Conservation (phyloP, 2,888 invertebrate species). For the Drosophila recens region DNA sequence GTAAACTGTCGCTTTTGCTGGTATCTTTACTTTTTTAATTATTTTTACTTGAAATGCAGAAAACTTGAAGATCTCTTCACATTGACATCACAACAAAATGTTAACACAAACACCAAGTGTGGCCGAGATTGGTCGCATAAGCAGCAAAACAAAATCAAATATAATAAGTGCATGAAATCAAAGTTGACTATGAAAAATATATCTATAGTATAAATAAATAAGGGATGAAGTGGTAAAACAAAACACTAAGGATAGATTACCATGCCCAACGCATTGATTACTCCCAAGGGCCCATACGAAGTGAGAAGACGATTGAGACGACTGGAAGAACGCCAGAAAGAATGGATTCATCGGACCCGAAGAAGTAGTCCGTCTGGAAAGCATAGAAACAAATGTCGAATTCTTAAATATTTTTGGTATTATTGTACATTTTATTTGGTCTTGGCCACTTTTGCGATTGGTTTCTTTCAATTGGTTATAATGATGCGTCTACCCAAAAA, state of each 20-base stretch:
- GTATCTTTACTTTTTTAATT: no score
- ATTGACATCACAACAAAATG: no score
- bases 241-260: background rate
- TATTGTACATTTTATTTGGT: conserved; percentile 25
- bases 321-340: conserved; percentile 25
- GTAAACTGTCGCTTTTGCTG: no score
- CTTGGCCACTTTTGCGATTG: conserved; percentile 15
- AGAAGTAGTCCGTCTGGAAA: background rate
- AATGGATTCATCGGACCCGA: background rate
- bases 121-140: background rate
- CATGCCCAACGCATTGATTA: conserved; percentile 55
- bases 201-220: background rate
- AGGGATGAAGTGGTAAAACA: background rate
- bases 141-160: background rate
- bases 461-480: conserved; percentile 18
- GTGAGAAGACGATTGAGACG: conserved; percentile 28
- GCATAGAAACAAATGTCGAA: background rate
- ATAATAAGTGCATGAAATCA: background rate
- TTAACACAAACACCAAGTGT: no score
- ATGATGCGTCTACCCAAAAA: conserved; percentile 7
- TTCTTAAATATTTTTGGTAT: conserved; percentile 27
- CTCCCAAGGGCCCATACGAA: conserved; percentile 41
- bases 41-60: no score
- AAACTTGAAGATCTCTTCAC: no score
- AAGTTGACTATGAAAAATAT: background rate